Conservation (phyloP, 1,140 invertebrate genomes). For the Phortica variegata region DNA sequence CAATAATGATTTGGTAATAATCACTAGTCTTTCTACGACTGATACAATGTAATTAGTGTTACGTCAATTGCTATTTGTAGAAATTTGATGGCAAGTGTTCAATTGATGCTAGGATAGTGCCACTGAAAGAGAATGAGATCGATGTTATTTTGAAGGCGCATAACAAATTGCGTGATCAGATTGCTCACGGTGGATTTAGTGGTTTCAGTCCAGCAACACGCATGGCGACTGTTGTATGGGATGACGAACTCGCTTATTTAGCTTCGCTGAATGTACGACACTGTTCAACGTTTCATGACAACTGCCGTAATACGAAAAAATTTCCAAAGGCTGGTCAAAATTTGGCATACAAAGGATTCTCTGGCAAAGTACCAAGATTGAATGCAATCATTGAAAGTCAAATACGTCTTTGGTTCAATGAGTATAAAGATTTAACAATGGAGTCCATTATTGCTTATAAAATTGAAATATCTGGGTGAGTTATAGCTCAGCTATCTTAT, state of each 20-base stretch:
- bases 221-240: conserved; percentile 20
- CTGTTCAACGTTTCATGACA: conserved; percentile 16
- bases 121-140: too few species aligned
- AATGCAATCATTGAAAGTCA: neutral
- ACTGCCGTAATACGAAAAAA: conserved; percentile 12
- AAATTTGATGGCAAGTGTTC: too few species aligned
- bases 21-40: too few species aligned
- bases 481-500: neutral
- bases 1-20: too few species aligned
- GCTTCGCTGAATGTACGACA: conserved; percentile 16
- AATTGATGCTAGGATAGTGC: too few species aligned
- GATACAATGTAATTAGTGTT: too few species aligned
- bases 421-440: conserved; percentile 6
- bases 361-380: neutral
- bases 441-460: conserved; percentile 1
- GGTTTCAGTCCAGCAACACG: conserved; percentile 7
- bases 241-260: conserved; percentile 17
- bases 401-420: conserved; percentile 11
- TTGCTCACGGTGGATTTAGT: conserved; percentile 6
- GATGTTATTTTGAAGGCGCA: too few species aligned
- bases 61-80: too few species aligned
- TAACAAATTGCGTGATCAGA: conserved; percentile 13
- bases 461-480: neutral
- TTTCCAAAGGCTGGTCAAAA: conserved; percentile 13
- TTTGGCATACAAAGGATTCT: neutral